phyloP scores from a whole-genome alignment of 2,113 vertebrate genomes.

The Microcebus ravelobensis region DNA sequence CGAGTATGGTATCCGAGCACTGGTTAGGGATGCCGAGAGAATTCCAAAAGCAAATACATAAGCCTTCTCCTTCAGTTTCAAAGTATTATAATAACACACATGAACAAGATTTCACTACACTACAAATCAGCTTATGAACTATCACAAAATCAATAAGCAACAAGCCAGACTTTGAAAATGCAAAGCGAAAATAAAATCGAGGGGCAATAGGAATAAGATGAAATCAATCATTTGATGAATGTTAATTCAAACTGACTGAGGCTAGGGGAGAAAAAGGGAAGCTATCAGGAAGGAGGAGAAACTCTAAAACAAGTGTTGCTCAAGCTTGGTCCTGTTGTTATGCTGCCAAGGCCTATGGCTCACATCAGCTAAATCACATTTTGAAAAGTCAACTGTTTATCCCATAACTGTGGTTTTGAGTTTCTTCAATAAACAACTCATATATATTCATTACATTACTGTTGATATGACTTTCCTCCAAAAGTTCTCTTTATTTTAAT shows the following conservation, averaged over 20 bases:
- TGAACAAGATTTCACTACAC: slow-evolving; percentile 13
- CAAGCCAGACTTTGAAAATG: not conserved
- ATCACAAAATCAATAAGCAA: slow-evolving; percentile 8
- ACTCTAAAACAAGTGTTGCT: not conserved
- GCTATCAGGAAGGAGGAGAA: not conserved
- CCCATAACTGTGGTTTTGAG: not conserved
- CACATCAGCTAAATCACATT: not conserved
- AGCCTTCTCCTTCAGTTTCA: not conserved
- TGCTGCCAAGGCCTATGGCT: not conserved
- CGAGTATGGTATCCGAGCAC: not conserved
- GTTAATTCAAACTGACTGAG: slow-evolving; percentile 8
- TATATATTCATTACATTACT: not conserved
- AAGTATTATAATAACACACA: not conserved
- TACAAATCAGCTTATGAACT: slow-evolving; percentile 35
- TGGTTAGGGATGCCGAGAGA: not conserved
- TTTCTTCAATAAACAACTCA: slow-evolving; percentile 40
- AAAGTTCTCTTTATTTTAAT: slow-evolving; percentile 36
- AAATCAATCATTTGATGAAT: slow-evolving; percentile 25
- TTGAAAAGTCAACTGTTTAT: not conserved
- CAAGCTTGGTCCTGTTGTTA: not conserved
- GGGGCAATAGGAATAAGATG: not conserved
- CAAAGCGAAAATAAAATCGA: slow-evolving; percentile 37
- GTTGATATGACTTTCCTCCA: not conserved
- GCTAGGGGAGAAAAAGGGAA: not conserved
- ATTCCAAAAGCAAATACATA: slow-evolving; percentile 34